phyloP scores from a whole-genome alignment of 2,888 invertebrate species.

The Bhutanitis thaidina region DNA sequence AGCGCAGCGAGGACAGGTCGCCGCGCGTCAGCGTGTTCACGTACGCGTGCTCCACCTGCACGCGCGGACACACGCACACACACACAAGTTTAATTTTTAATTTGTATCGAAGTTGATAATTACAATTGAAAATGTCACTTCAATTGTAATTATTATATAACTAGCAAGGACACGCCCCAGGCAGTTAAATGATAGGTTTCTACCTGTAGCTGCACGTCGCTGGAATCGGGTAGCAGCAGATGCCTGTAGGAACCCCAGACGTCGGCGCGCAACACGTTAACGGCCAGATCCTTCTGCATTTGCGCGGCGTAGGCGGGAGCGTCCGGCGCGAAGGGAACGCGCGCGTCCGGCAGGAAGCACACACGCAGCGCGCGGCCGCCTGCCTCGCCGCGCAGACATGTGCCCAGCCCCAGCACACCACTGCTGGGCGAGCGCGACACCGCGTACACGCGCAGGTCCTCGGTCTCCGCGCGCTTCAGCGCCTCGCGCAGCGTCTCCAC shows the following conservation, averaged over 20 bases:
- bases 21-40: constrained; percentile 95
- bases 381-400: constrained; percentile 93
- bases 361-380: constrained; percentile 89
- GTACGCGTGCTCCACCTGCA: constrained; percentile 93
- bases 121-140: too few species aligned
- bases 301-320: constrained; percentile 82
- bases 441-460: constrained; percentile 82
- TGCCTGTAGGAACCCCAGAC: constrained; percentile 95
- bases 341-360: constrained; percentile 84
- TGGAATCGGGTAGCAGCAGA: constrained; percentile 79
- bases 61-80: constrained; percentile 28
- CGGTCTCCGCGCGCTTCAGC: constrained; percentile 82
- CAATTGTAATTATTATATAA: too few species aligned
- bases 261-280: constrained; percentile 90
- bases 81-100: too few species aligned
- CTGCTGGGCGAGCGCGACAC: constrained; percentile 84
- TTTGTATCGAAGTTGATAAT: too few species aligned
- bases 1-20: constrained; percentile 96
- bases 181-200: too few species aligned
- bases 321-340: constrained; percentile 79
- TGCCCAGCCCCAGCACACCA: constrained; percentile 93
- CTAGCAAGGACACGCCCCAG: too few species aligned
- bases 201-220: constrained; percentile 74
- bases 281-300: constrained; percentile 87
- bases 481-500: constrained; percentile 89